Percentiles rank a stretch among this genome's conserved stretches.
These are phyloP conservation scores for Monarcha castaneiventris DNA, from an alignment of 2,113 vertebrate genomes.

Conservation along the genomic window DNA sequence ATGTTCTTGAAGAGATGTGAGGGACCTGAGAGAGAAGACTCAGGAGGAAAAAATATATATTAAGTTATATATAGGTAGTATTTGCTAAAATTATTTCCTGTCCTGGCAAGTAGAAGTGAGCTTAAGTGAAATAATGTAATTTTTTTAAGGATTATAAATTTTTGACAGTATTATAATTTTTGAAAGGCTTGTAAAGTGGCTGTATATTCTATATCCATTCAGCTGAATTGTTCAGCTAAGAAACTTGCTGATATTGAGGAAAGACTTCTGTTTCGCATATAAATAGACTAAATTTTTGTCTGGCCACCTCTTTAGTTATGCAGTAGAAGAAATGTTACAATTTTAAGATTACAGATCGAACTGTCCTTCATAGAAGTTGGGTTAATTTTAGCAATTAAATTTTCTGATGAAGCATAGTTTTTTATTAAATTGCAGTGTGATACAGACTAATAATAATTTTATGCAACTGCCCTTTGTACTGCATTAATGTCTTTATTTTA, in stretches of 20 bases:
- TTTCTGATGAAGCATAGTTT: background rate
- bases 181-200: background rate
- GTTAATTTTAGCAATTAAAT: background rate
- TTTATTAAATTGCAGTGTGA: background rate
- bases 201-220: background rate
- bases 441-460: background rate
- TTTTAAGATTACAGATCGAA: background rate
- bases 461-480: background rate
- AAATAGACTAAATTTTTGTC: background rate
- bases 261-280: background rate
- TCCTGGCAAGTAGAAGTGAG: background rate
- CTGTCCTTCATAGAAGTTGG: background rate
- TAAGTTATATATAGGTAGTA: background rate
- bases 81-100: background rate
- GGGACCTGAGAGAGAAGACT: background rate
- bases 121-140: background rate
- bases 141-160: background rate
- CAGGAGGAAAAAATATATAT: background rate
- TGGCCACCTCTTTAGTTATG: background rate
- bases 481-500: background rate
- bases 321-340: background rate
- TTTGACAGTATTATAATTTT: background rate
- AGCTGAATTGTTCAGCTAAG: background rate
- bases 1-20: background rate
- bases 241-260: background rate